phyloP scores from a whole-genome alignment of 2,113 vertebrate genomes.

The Mobula birostris region DNA sequence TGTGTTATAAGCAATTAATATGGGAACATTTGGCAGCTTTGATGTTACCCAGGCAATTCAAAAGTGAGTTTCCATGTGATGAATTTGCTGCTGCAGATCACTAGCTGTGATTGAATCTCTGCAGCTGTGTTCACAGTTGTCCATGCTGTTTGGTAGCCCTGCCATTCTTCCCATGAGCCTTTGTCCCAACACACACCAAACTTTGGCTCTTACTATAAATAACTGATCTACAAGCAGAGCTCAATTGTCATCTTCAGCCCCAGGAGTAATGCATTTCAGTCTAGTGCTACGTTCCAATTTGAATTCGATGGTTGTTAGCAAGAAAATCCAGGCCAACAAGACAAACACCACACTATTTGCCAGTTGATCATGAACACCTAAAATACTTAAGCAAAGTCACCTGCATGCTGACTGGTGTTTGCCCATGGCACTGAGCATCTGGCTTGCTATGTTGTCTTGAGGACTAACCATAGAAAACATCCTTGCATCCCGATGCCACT shows the following conservation, averaged over 20 bases:
- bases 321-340: not conserved
- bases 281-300: not conserved
- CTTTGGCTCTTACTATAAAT: not conserved
- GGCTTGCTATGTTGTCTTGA: not conserved
- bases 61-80: not conserved
- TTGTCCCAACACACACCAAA: not conserved
- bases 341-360: not conserved
- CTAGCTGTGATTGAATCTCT: not conserved
- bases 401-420: not conserved
- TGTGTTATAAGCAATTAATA: not conserved
- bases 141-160: not conserved
- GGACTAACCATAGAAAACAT: not conserved
- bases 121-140: not conserved
- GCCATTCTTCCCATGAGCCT: not conserved
- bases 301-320: not conserved
- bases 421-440: not conserved
- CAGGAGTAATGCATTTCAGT: not conserved
- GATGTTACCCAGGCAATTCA: not conserved
- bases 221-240: not conserved
- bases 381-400: not conserved
- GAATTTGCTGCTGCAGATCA: not conserved
- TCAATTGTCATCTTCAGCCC: not conserved
- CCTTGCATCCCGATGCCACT: not conserved
- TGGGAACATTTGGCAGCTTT: not conserved
- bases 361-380: not conserved